Conservation (phyloP, 1,140 invertebrate genomes). For the Dryas iulia region DNA sequence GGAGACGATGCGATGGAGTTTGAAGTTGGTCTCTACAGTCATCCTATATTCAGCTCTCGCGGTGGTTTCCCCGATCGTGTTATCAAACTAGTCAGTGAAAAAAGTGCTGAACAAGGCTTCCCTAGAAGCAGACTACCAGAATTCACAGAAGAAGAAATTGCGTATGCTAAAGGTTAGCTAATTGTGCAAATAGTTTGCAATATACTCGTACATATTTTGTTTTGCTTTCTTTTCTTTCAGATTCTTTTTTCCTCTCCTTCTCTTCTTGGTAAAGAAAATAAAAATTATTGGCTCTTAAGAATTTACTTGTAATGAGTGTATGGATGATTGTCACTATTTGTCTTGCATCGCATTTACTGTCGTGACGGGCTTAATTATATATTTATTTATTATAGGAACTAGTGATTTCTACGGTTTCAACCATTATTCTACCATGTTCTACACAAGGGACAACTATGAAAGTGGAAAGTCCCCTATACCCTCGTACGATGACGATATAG, state of each 20-base stretch:
- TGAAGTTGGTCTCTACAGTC: constrained; percentile 49
- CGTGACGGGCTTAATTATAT: too few species aligned
- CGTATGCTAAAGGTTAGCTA: constrained; percentile 75
- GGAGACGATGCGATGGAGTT: constrained; percentile 50
- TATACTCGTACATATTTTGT: too few species aligned
- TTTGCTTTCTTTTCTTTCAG: too few species aligned
- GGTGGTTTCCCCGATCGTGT: constrained; percentile 82
- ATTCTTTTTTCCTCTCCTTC: too few species aligned
- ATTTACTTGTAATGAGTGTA: too few species aligned
- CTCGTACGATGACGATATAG: constrained; percentile 56
- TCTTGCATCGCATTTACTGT: too few species aligned
- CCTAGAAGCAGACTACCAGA: constrained; percentile 63
- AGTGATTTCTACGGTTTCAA: constrained; percentile 71
- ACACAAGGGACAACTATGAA: constrained; percentile 35
- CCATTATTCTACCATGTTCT: constrained; percentile 55
- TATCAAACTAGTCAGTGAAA: constrained; percentile 54
- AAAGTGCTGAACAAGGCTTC: constrained; percentile 69
- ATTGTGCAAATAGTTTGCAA: neutral
- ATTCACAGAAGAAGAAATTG: constrained; percentile 79
- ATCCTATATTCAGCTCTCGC: constrained; percentile 69
- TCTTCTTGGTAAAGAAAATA: too few species aligned
- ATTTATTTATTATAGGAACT: constrained; percentile 43
- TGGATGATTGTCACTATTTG: too few species aligned
- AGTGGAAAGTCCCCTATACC: constrained; percentile 42
- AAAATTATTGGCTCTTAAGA: too few species aligned